phyloP scores from a whole-genome alignment of 2,888 invertebrate species.

The Coleophora flavipennella region DNA sequence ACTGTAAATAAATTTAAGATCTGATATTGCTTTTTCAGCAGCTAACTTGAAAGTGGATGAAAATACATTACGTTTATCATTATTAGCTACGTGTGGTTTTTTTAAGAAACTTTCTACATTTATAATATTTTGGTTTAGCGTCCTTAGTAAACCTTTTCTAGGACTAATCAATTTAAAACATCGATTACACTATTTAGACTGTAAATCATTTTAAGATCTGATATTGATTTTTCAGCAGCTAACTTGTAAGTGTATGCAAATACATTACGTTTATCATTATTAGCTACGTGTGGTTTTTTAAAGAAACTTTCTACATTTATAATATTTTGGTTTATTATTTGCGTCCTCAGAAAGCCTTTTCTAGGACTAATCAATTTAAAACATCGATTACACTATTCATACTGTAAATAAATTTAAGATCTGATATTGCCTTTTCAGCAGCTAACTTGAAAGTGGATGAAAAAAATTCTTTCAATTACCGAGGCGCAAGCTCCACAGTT shows the following conservation, averaged over 20 bases:
- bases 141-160: too few relatives aligned
- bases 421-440: slow-evolving; percentile 2
- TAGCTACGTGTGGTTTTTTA: too few relatives aligned
- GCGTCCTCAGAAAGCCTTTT: too few relatives aligned
- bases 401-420: neutral
- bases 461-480: slow-evolving; percentile 47
- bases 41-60: slow-evolving; percentile 18
- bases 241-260: slow-evolving; percentile 21
- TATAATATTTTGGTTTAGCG: too few relatives aligned
- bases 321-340: too few relatives aligned
- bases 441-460: slow-evolving; percentile 18
- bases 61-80: too few relatives aligned
- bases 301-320: too few relatives aligned
- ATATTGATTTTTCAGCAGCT: slow-evolving; percentile 3
- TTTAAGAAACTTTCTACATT: too few relatives aligned
- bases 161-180: neutral
- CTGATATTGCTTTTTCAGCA: slow-evolving; percentile 2
- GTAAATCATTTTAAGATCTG: neutral
- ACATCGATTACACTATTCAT: neutral
- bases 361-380: too few relatives aligned
- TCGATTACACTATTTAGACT: neutral
- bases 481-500: slow-evolving; percentile 21
- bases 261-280: too few relatives aligned
- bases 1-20: neutral
- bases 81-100: too few relatives aligned